These are phyloP conservation scores for Stenodera caucasica DNA, from an alignment of 2,888 invertebrate genomes.

Conservation along the genomic window DNA sequence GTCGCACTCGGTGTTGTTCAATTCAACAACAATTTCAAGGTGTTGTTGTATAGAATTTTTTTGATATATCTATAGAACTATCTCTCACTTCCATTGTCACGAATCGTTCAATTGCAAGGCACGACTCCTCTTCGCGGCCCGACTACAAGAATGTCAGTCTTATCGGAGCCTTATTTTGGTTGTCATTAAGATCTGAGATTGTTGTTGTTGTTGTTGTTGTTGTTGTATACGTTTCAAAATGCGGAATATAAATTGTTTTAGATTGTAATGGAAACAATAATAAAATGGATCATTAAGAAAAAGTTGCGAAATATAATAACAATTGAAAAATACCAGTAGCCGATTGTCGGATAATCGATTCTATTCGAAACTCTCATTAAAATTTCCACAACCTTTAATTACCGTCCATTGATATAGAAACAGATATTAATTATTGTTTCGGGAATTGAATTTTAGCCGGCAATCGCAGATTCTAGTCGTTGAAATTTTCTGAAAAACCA, in stretches of 20 bases:
- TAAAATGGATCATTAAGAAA: too few species aligned
- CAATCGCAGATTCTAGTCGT: too few species aligned
- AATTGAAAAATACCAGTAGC: too few species aligned
- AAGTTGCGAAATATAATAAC: too few species aligned
- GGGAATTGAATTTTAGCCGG: too few species aligned
- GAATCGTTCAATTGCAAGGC: conserved; percentile 34
- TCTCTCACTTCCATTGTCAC: conserved; percentile 37
- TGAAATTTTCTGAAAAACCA: too few species aligned
- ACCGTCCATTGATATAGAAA: too few species aligned
- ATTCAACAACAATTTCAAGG: neutral
- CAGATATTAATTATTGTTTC: too few species aligned
- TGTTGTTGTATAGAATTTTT: conserved; percentile 4
- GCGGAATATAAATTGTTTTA: neutral
- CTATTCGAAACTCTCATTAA: too few species aligned
- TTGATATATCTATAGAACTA: conserved; percentile 30
- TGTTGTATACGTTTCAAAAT: conserved; percentile 1
- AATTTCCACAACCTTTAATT: too few species aligned
- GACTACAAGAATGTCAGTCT: conserved; percentile 32
- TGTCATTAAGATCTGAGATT: conserved; percentile 34
- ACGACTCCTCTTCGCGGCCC: conserved; percentile 32
- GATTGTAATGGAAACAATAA: neutral
- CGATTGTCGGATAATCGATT: too few species aligned
- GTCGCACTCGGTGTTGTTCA: neutral
- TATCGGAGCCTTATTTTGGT: conserved; percentile 23
- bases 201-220: neutral